Percentiles rank a stretch among this genome's conserved stretches.
Evolutionary conservation across 2,888 invertebrate genomes (phyloP).

Genomic region (Phyto melanocephala): DNA sequence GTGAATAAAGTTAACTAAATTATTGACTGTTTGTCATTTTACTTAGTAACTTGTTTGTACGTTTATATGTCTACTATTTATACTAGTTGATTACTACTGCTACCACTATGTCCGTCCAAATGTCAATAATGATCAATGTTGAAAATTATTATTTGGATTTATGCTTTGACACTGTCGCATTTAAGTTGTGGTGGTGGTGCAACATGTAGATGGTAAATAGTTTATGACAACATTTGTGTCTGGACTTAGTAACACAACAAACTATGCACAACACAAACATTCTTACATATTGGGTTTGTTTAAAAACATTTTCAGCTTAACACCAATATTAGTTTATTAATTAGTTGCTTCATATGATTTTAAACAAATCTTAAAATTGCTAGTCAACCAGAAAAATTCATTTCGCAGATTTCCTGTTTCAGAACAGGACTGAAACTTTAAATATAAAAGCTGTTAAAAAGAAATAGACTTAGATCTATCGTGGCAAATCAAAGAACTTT

Average conservation of each 20-base stretch:
- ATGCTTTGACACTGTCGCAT: constrained; percentile 74
- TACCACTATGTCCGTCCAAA: constrained; percentile 14
- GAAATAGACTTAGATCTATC: no score
- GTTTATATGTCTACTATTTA: constrained; percentile 17
- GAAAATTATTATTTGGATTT: constrained; percentile 77
- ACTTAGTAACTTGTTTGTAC: neutral
- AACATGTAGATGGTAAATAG: constrained; percentile 72
- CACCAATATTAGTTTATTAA: no score
- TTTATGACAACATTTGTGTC: constrained; percentile 60
- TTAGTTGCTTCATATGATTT: no score
- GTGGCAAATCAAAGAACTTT: no score
- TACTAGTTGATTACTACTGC: neutral
- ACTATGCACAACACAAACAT: constrained; percentile 2
- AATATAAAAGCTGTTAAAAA: no score
- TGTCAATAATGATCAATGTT: constrained; percentile 74
- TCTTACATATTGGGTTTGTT: constrained; percentile 1
- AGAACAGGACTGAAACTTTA: no score
- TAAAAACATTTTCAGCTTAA: neutral
- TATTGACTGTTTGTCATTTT: no score
- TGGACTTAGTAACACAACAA: constrained; percentile 56
- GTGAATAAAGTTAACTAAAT: constrained; percentile 14
- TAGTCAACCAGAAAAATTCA: no score
- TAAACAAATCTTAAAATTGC: no score
- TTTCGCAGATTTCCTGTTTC: no score
- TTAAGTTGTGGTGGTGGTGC: constrained; percentile 64